Evolutionary conservation across 2,888 invertebrate genomes (phyloP), one percentile per base, ranked within the genome.

Genomic region (Nycteola revayana): DNA sequence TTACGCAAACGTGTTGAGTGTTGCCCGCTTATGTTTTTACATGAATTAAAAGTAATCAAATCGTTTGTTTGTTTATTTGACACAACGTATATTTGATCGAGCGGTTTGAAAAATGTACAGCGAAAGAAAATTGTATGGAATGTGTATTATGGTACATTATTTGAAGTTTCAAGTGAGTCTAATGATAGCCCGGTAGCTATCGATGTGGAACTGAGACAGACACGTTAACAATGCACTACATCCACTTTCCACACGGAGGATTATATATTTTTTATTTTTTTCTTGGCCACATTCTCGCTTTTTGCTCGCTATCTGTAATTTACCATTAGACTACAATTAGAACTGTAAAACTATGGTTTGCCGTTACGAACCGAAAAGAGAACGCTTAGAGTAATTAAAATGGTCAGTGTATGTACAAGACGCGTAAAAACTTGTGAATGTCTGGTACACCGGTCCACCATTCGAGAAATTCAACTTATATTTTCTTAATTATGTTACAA

Each of bases 291-390:
- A 36, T 32, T 51, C 49, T 54, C 55, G 42, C 42, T 49, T 44
- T 57, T 42, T 58, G 42, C 42, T 46, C 50, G 45, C 45, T 47
- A 55, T 57, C 55, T 48, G 44, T 49, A 50, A 49, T 50, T 58
- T 48, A 36, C 48, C 52, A 60, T 46, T 49, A 54, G 53, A 58
- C 61, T 47, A 55, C 53, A 57, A 60, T 59, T 61, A 60, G 55
- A 64, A 60, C 60, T 59, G 64, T 60, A 56, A 54, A 61, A 46
- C 47, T 55, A 68, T 70, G 59, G 66, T 56, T 66, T 50, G 60
- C 72, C 74, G 76, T 75, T 75, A 75, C 52, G 33, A 53, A 57
- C 64, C 72, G 66, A 67, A 76, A 72, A 70, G 67, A 73, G 68
- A 67, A 62, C 65, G 67, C 52, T 65, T 68, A 54, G 53, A 57